Base-by-base conservation (phyloP, 2,113 vertebrate species). In the Pongo abelii region DNA sequence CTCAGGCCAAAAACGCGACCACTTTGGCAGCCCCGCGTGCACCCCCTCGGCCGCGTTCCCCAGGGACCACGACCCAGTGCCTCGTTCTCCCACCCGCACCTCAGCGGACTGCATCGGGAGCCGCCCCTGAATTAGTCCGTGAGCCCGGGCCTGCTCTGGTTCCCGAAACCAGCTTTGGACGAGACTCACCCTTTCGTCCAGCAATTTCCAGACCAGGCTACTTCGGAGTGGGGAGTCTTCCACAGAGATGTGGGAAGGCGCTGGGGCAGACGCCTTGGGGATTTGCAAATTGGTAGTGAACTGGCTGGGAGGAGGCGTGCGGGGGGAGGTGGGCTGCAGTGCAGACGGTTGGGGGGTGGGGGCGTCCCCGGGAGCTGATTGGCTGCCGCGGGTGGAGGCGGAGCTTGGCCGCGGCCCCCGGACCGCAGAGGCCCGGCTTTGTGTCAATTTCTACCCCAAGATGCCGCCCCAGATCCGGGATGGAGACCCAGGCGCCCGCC, bases 161-260 rank as follows among this genome's bases (percentile, higher is more conserved):
- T 27, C 40, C 77, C 43, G 79, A 75, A 86, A 64, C 32, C 74
- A 30, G 80, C 61, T 55, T 14, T 30, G 86, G 74, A 64, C 43
- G 6, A 90, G 75, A 98, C 91, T 97, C 88, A 97, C 93, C 91
- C 84, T 50, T n/a, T 13, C 50, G n/a, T 52, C 90, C 88, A 67
- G 93, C 91, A 87, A 10, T 85, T 74, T 69, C 70, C 85, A 57
- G 84, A 25, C 52, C 35, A 0, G 61, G 35, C 48, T 84, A 52
- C 90, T 94, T 35, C 13, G 18, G n/a, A 89, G 57, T 5, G 38
- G 64, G 57, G 9, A 72, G 32, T 46, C 81, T 67, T 97, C 81
- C 2, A 89, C 72, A 43, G 85, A 55, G 77, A 23, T 6, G 43
- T 5, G 50, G 22, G 43, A 0, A 32, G 88, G 8, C 57, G 67